Base-by-base conservation (phyloP, 1,140 invertebrate species). In the Papilio polyxenes region DNA sequence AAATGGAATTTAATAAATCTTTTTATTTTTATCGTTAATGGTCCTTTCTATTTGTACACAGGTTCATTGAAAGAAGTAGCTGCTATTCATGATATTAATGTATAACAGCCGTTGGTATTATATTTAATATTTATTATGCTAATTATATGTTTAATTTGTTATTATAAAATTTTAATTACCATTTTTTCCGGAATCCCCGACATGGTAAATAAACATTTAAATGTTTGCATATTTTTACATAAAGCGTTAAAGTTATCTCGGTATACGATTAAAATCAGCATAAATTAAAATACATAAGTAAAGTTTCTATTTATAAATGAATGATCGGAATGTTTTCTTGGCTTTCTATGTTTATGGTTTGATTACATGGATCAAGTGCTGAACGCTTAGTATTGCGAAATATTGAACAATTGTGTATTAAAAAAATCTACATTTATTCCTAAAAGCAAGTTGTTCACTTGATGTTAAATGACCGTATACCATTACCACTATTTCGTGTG, bases 221-320 rank as follows among this genome's bases (percentile, higher is more conserved):
- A 72, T 72, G 65, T 72, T 72, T 17, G 65, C 65, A 72, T 72
- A 37, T 37, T 72, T 72, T 72, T 72, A 13, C 65, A 72, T 72
- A 72, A 72, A 62, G 59, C 20, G 5, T 62, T 20, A 20, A 20
- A 72, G 65, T 72, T 72, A 72, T 40, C 65, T 72, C 31, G 11
- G 31, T 72, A 72, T 72, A 72, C 13, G 65, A 72, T 72, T 72
- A 72, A 72, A 72, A 72, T 72, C 65, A 72, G 8, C 65, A 72
- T 72, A 72, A 72, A 72, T 72, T 72, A 72, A 72, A 37, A 72
- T 37, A 40, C 23, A 72, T 8, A 72, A 72, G 65, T 72, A 8
- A 72, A 37, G 65, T 72, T 72, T 72, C 65, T 72, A 72, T 72
- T 72, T 72, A 72, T 72, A 72, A 72, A 72, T 40, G 37, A 72